Base-by-base conservation (phyloP, 1,140 invertebrate species). In the Tetragonula clypearis region DNA sequence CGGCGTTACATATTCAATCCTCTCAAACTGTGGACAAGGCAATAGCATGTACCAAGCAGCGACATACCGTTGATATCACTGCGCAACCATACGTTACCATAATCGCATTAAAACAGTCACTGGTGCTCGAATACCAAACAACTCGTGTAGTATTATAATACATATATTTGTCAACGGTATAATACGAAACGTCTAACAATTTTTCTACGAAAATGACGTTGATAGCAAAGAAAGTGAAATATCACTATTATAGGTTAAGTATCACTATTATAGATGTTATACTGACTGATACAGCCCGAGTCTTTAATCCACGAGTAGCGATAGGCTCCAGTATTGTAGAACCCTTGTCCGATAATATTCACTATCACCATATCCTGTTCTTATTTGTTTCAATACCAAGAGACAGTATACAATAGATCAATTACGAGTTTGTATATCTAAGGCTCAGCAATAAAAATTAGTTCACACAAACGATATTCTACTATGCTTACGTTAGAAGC, bases 31-130 rank as follows among this genome's bases (percentile, higher is more conserved):
- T 35, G 75, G 56, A 79, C 76, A 84, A 62, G 77, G 76, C 58
- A 72, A 84, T 72, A 79, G 68, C 49, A 55, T 73, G 82, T 79
- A 84, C 56, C 68, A 55, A n/a, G 17, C 12, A 19, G n/a, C 66
- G 21, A 72, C 68, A 62, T 65, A 79, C 77, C 58, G 68, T 84
- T 73, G 68, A 71, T 84, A 84, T 84, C 82, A 30, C 77, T 79
- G 53, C 66, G 15, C 68, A 58, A 84, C 82, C 82, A 84, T 84
- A 79, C 82, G 82, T 84, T 84, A 84, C 77, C 77, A 84, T 84
- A 84, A 84, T 84, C 77, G 76, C 77, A 84, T 84, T 84, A 79
- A 79, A 84, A 84, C 65, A 79, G 56, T 84, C 82, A 53, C 68
- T 9, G 56, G 23, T 15, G 6, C 58, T 55, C 76, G 76, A 79